Percentiles rank a stretch among this genome's conserved stretches.
Conservation (phyloP, 1,140 invertebrate genomes). For the Temnothorax curvispinosus region DNA sequence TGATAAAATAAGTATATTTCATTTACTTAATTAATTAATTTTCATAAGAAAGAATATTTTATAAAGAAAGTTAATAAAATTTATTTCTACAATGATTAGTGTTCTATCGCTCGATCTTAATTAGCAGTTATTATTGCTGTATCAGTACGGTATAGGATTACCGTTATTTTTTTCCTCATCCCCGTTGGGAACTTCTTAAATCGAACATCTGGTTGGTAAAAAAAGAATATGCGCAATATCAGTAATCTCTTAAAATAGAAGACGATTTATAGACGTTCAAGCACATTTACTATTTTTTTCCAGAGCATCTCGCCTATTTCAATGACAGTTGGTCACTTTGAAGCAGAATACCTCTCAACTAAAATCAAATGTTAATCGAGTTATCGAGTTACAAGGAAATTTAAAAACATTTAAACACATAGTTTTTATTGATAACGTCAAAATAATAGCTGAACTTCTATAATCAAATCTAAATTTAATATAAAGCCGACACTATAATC, state of each 20-base stretch:
- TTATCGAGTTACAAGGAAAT: background rate
- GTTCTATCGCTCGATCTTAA: background rate
- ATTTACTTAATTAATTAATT: background rate
- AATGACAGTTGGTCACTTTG: background rate
- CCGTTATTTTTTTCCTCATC: conserved; percentile 1
- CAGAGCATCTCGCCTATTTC: background rate
- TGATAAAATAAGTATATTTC: background rate
- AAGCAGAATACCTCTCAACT: background rate
- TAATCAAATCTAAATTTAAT: background rate
- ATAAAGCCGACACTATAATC: background rate
- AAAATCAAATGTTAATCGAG: background rate
- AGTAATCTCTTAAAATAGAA: conserved; percentile 35
- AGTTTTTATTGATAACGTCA: background rate
- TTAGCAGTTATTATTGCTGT: background rate
- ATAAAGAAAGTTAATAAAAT: background rate
- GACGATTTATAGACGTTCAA: conserved; percentile 34
- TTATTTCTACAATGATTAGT: background rate
- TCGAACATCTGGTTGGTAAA: conserved; percentile 4
- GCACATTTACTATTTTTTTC: conserved; percentile 24
- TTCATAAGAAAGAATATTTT: background rate
- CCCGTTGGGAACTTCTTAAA: background rate
- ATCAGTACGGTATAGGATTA: background rate
- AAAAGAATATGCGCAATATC: background rate
- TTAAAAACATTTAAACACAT: background rate
- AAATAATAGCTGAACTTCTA: background rate